Evolutionary conservation across 2,113 vertebrate genomes (phyloP).

Genomic region (Indicator indicator): DNA sequence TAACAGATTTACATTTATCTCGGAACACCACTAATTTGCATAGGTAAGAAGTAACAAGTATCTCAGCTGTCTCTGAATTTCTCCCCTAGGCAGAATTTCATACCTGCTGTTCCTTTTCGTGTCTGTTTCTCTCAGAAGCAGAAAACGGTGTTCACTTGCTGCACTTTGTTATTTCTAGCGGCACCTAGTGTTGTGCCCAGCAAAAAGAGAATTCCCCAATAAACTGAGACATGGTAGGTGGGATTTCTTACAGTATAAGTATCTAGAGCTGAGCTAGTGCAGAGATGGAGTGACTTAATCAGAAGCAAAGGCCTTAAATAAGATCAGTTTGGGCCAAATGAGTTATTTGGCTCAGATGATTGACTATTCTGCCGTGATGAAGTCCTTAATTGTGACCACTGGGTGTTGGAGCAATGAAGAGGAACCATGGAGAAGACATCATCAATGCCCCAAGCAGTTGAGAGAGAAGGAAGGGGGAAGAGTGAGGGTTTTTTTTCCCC

Average conservation of each 20-base stretch:
- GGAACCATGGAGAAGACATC: background rate
- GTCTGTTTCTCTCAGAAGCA: background rate
- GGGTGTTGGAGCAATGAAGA: accelerated
- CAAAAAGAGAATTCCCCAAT: background rate
- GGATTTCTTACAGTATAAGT: background rate
- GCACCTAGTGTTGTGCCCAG: background rate
- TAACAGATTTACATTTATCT: background rate
- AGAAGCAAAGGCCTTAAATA: background rate
- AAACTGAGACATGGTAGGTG: background rate
- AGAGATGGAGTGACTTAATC: background rate
- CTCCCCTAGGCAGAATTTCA: background rate
- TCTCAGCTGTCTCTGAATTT: background rate
- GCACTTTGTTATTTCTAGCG: background rate
- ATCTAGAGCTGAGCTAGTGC: background rate
- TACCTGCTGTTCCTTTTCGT: background rate
- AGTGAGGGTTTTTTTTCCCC: background rate
- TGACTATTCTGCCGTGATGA: background rate
- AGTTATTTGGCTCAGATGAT: background rate
- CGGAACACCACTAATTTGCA: background rate
- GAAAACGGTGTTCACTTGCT: accelerated
- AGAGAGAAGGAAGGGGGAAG: background rate
- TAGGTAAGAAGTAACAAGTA: background rate
- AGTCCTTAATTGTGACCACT: accelerated
- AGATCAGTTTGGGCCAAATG: background rate
- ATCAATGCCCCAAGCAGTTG: background rate